Percentiles rank a stretch among this genome's conserved stretches.
Conservation (phyloP, 2,888 invertebrate genomes). For the Coenonympha arcania region DNA sequence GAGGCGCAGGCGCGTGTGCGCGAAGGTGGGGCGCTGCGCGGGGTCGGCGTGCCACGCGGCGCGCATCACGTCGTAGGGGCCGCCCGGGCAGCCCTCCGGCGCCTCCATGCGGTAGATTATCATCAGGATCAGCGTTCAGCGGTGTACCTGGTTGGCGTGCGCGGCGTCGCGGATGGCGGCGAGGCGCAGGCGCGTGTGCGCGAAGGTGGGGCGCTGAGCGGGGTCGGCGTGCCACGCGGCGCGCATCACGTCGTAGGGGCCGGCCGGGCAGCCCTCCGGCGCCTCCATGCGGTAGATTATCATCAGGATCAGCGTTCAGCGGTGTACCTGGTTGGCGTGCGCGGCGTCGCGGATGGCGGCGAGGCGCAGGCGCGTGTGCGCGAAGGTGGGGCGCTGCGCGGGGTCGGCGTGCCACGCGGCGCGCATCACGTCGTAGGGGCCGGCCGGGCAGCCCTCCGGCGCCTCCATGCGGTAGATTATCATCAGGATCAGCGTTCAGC, state of each 20-base stretch:
- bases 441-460: constrained; percentile 97
- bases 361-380: constrained; percentile 58
- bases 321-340: constrained; percentile 39
- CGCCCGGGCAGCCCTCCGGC: constrained; percentile 96
- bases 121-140: background rate
- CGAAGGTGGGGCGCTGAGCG: constrained; percentile 91
- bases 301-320: too few relatives aligned
- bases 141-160: constrained; percentile 35
- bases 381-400: constrained; percentile 91
- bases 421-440: constrained; percentile 97
- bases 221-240: constrained; percentile 96
- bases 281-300: constrained; percentile 99
- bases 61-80: constrained; percentile 97
- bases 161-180: constrained; percentile 44
- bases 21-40: constrained; percentile 91
- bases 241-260: constrained; percentile 97
- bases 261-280: constrained; percentile 97
- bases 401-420: constrained; percentile 96
- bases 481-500: too few relatives aligned
- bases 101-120: constrained; percentile 88
- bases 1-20: constrained; percentile 58
- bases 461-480: constrained; percentile 99
- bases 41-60: constrained; percentile 96
- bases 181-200: constrained; percentile 58
- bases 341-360: constrained; percentile 44